Conservation (phyloP, 2,888 invertebrate genomes). For the Tiliacea aurago region DNA sequence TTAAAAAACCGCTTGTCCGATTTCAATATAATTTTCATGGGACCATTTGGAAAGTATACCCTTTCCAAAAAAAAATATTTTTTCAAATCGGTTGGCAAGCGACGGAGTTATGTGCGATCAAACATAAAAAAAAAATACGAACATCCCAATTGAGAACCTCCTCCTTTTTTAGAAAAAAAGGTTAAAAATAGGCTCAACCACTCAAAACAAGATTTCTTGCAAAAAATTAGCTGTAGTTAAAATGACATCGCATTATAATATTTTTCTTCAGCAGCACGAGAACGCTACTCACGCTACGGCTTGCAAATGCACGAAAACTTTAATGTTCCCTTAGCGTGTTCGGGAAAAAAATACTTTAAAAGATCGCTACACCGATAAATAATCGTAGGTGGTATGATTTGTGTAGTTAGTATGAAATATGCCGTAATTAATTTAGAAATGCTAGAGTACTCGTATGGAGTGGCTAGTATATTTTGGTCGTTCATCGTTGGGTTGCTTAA, state of each 20-base stretch:
- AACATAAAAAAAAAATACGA: too few species aligned
- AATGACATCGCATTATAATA: slow-evolving; percentile 51
- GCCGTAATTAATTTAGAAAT: slow-evolving; percentile 54
- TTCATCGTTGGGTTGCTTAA: not conserved
- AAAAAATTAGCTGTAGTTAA: slow-evolving; percentile 45
- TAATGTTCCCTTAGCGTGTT: slow-evolving; percentile 83
- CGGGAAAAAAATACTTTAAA: slow-evolving; percentile 72
- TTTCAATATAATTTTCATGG: too few species aligned
- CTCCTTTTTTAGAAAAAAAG: too few species aligned
- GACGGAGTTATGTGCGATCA: too few species aligned
- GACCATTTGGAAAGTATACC: too few species aligned
- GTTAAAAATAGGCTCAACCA: slow-evolving; percentile 18
- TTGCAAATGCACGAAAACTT: slow-evolving; percentile 76
- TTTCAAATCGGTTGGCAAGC: too few species aligned
- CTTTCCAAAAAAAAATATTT: too few species aligned
- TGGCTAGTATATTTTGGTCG: not conserved
- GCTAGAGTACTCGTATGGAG: slow-evolving; percentile 35
- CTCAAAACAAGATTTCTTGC: slow-evolving; percentile 31
- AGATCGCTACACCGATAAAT: slow-evolving; percentile 72
- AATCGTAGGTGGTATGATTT: slow-evolving; percentile 71
- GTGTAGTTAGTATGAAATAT: slow-evolving; percentile 57
- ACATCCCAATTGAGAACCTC: too few species aligned
- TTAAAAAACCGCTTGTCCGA: too few species aligned
- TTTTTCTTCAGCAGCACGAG: slow-evolving; percentile 68
- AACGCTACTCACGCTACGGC: slow-evolving; percentile 74